Percentiles rank a stretch among this genome's conserved stretches.
phyloP scores from a whole-genome alignment of 2,888 invertebrate genomes.

The Apamea sordens region DNA sequence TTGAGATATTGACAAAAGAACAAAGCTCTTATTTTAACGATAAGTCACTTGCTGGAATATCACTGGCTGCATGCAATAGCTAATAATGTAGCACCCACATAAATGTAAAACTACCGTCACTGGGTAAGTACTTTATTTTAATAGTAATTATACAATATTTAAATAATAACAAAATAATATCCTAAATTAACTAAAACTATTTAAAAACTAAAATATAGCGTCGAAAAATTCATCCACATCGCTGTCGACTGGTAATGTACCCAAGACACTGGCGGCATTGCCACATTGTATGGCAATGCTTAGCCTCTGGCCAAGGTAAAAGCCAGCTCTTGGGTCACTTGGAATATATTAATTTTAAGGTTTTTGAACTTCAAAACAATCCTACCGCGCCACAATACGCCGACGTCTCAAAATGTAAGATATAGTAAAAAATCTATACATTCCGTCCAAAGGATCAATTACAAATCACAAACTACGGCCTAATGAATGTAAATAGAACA shows the following conservation, averaged over 20 bases:
- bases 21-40: slow-evolving; percentile 16
- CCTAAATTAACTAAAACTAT: too few relatives aligned
- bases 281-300: too few relatives aligned
- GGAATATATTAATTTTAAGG: not conserved
- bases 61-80: slow-evolving; percentile 5
- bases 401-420: slow-evolving; percentile 67
- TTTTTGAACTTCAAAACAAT: slow-evolving; percentile 52
- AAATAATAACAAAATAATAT: too few relatives aligned
- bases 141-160: too few relatives aligned
- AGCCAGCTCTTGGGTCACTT: too few relatives aligned
- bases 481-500: slow-evolving; percentile 82
- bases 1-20: not conserved
- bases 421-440: slow-evolving; percentile 81
- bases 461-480: slow-evolving; percentile 85
- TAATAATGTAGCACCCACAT: not conserved
- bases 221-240: too few relatives aligned
- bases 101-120: not conserved
- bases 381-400: slow-evolving; percentile 60
- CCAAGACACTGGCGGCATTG: too few relatives aligned
- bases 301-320: too few relatives aligned
- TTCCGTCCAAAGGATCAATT: slow-evolving; percentile 77
- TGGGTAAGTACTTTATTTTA: too few relatives aligned
- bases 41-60: slow-evolving; percentile 29
- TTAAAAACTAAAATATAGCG: too few relatives aligned
- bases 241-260: too few relatives aligned